A percentile compares a stretch with the other conserved stretches of the same genome.
phyloP scores from a whole-genome alignment of 2,888 invertebrate species.

The Xestia sexstrigata region DNA sequence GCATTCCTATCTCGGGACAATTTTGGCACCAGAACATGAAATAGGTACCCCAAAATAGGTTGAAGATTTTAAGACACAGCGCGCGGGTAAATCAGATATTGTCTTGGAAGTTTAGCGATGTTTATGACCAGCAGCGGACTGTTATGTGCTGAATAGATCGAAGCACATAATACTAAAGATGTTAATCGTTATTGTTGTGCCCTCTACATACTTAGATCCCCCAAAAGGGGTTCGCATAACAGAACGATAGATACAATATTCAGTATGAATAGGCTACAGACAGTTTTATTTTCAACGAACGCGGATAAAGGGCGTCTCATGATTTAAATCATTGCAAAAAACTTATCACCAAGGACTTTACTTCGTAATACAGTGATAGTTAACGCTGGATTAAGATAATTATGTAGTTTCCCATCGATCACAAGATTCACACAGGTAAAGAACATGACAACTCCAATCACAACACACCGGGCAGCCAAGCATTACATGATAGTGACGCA shows the following conservation, averaged over 20 bases:
- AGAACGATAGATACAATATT: neutral
- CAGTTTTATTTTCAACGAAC: neutral
- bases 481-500: conserved; percentile 56
- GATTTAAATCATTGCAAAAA: conserved; percentile 1
- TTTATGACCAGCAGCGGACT: neutral
- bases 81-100: neutral
- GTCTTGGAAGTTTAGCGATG: neutral
- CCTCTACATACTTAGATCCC: neutral
- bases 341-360: neutral
- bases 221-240: neutral
- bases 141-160: neutral
- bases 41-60: neutral
- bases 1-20: neutral
- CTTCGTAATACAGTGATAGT: neutral
- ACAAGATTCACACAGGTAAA: conserved; percentile 15
- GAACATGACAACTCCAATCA: conserved; percentile 17
- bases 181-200: neutral
- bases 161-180: neutral
- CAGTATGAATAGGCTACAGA: neutral
- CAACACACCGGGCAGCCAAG: conserved; percentile 12
- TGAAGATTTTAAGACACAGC: neutral
- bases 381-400: conserved; percentile 23
- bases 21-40: neutral
- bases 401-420: neutral
- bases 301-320: neutral